Evolutionary conservation across 2,888 invertebrate genomes (phyloP), one percentile per base, ranked within the genome.

Genomic region (Carabus problematicus): DNA sequence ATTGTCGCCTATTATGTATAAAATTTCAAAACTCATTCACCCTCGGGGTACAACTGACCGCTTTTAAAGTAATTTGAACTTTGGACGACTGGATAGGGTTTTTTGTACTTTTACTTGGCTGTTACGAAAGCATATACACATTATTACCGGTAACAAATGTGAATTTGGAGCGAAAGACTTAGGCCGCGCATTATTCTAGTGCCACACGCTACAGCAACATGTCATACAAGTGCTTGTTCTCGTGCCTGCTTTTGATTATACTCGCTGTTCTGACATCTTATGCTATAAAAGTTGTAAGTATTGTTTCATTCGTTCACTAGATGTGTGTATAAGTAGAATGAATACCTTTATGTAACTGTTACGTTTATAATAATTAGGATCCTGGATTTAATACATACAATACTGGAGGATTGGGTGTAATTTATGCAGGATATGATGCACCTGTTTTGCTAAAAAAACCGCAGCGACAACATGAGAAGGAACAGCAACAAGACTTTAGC

Each of bases 401-500:
- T 12, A 39, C 29, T 16, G 52, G 67, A 11, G 67, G 67, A 16
- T 29, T 67, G 18, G 67, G 67, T 12, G 49, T 67, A 12, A 59
- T 67, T 45, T 67, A 67, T 19, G 60, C 67, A 4, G 60, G 67
- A n/a, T 67, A 67, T 40, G 60, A 59, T 11, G 64, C 54, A 19
- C 40, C 41, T 11, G 67, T 67, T 1, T 42, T 68, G 55, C 67
- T 70, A 19, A 69, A 69, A 64, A 68, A 67, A 59, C 64, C 67
- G n/a, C 71, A 75, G 12, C 74, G 77, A 8, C 77, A 84, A 54
- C 80, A 85, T n/a, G 85, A 87, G 72, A 85, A 86, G 75, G 88
- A 89, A 78, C 86, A 89, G 75, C 85, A 87, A 0, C 93, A 93
- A 75, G 92, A 93, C 77, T 86, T 93, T 0, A 89, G 87, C 73